Evolutionary conservation across 2,797 vertebrate genomes (phyloP), one percentile per base, ranked within the genome.

Genomic region (Phrynocephalus forsythii): DNA sequence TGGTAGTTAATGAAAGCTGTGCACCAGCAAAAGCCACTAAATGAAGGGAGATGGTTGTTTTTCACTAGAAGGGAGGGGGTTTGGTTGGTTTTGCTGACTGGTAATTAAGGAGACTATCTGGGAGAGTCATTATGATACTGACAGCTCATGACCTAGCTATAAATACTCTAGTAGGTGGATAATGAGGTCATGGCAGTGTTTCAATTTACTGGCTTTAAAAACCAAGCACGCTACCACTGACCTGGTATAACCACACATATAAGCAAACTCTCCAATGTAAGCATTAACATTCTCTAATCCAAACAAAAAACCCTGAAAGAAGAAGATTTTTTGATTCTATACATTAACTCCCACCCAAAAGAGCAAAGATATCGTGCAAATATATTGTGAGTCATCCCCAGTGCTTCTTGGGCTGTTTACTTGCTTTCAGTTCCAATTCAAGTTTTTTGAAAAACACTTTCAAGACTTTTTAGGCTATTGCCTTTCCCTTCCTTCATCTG

Each of bases 221-320:
- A 89, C 85, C 28, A 69, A 30, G 52, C 66, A 83, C n/a, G 28
- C 80, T 83, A 8, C 67, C 82, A 1, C 28, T 11, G 88, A 68
- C 68, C 30, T 77, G 24, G 79, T 90, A 79, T 85, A 79, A 84
- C 63, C 30, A 79, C 79, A 33, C 10, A 87, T 80, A 91, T 86
- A 88, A 86, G 79, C 56, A 85, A 80, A 90, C 22, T 84, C 77
- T 6, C 0, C 79, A 72, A 44, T 20, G 28, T 87, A 89, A 90
- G 78, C 83, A 88, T 89, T 88, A 67, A 82, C 93, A 94, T 94
- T 90, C 88, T 89, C 80, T 92, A 77, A 83, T 92, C 93, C 84
- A 88, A 75, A 93, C 92, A n/a, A 44, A 44, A 44, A 44, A 44
- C 3, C 38, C 24, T 92, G 92, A 87, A 92, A 93, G 81, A 94